A percentile compares a stretch with the other conserved stretches of the same genome.
Evolutionary conservation across 2,113 vertebrate genomes (phyloP).

Genomic region (Pristiophorus japonicus): DNA sequence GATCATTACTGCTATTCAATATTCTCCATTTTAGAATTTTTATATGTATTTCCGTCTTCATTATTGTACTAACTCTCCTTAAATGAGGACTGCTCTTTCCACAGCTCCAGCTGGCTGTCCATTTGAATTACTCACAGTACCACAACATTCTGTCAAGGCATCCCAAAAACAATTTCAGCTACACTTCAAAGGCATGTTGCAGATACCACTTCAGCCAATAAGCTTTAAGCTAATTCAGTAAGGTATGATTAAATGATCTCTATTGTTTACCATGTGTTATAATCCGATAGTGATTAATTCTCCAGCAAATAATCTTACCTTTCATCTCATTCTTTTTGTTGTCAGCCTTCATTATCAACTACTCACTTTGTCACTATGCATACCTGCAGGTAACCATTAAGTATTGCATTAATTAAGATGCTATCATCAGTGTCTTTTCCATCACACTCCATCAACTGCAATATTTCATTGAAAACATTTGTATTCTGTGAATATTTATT

Average conservation of each 20-base stretch:
- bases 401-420: constrained; percentile 18
- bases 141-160: too few species aligned
- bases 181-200: neutral
- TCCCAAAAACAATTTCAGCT: neutral
- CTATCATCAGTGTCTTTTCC: neutral
- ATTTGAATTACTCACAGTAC: neutral
- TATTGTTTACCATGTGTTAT: neutral
- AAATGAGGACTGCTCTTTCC: neutral
- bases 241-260: constrained; percentile 15
- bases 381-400: constrained; percentile 8
- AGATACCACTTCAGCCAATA: neutral
- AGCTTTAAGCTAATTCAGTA: neutral
- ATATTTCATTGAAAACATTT: constrained; percentile 21
- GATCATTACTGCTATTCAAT: neutral
- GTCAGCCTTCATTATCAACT: constrained; percentile 21
- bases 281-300: constrained; percentile 24
- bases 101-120: neutral
- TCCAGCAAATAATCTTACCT: constrained; percentile 14
- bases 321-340: constrained; percentile 19
- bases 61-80: neutral
- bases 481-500: constrained; percentile 15
- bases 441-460: neutral
- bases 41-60: neutral
- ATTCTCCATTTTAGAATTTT: neutral
- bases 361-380: constrained; percentile 29